A percentile compares a stretch with the other conserved stretches of the same genome.
Conservation (phyloP, 2,113 vertebrate species). For the Sinocyclocheilus rhinocerous region DNA sequence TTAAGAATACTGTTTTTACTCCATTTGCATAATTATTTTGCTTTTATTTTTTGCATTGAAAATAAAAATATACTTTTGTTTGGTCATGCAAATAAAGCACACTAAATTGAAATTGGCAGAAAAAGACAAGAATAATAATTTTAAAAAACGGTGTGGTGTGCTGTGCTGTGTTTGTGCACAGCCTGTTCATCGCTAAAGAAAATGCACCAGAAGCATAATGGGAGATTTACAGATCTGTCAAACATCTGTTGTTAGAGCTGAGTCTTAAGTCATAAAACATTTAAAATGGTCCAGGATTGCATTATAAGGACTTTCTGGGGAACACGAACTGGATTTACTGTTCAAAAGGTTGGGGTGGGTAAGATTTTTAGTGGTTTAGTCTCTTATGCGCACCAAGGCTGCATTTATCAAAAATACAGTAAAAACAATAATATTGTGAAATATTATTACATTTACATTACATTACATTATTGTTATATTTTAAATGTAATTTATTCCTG, state of each 20-base stretch:
- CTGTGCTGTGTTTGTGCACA: not conserved
- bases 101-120: not conserved
- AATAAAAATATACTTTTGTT: not conserved
- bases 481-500: not conserved
- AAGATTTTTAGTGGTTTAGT: not conserved
- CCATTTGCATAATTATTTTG: not conserved
- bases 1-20: not conserved
- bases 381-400: not conserved
- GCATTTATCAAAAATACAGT: not conserved
- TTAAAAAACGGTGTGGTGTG: not conserved
- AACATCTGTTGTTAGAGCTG: constrained; percentile 10
- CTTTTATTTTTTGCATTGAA: not conserved
- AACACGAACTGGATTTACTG: not conserved
- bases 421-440: not conserved
- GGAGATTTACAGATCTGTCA: constrained; percentile 10
- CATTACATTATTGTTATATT: no score
- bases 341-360: not conserved
- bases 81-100: not conserved
- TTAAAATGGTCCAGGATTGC: not conserved
- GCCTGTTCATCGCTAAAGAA: not conserved
- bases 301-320: not conserved
- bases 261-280: constrained; percentile 29
- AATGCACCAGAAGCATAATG: constrained; percentile 6
- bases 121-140: not conserved
- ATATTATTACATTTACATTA: not conserved